phyloP scores from a whole-genome alignment of 2,888 invertebrate genomes.

The Tachina fera region DNA sequence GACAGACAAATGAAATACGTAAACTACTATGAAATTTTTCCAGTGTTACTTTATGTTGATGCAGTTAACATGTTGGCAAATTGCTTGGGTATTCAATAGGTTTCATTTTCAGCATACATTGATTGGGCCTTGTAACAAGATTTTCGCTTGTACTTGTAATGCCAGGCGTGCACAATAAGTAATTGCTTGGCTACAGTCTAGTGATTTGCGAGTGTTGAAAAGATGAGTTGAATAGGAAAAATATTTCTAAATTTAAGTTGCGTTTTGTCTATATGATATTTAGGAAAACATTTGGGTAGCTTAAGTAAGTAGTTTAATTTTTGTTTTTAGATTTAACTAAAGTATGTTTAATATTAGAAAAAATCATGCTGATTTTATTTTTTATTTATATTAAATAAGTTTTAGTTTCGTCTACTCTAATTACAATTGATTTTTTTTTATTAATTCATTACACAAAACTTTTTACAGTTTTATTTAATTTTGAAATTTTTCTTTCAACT shows the following conservation, averaged over 20 bases:
- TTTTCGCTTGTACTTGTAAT: slow-evolving; percentile 12
- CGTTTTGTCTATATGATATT: not conserved
- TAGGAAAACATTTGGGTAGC: not conserved
- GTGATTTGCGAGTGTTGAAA: slow-evolving; percentile 16
- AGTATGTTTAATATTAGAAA: too few species aligned
- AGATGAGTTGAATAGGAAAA: not conserved
- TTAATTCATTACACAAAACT: too few species aligned
- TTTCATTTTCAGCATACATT: slow-evolving; percentile 15
- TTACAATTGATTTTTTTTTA: too few species aligned
- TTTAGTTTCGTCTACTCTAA: too few species aligned
- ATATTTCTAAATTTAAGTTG: not conserved
- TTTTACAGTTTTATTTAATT: too few species aligned
- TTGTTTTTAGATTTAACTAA: not conserved
- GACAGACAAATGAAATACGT: not conserved
- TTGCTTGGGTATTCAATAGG: slow-evolving; percentile 67
- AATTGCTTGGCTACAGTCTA: slow-evolving; percentile 34
- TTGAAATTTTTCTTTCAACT: too few species aligned
- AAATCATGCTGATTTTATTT: too few species aligned
- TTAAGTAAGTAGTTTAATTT: not conserved
- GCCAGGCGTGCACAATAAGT: slow-evolving; percentile 7
- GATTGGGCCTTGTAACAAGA: slow-evolving; percentile 37
- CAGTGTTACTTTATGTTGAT: slow-evolving; percentile 52
- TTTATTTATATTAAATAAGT: too few species aligned
- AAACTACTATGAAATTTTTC: not conserved
- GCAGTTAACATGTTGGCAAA: slow-evolving; percentile 71